Base-by-base conservation (phyloP, 2,797 vertebrate species). In the Premnoplex brunnescens region DNA sequence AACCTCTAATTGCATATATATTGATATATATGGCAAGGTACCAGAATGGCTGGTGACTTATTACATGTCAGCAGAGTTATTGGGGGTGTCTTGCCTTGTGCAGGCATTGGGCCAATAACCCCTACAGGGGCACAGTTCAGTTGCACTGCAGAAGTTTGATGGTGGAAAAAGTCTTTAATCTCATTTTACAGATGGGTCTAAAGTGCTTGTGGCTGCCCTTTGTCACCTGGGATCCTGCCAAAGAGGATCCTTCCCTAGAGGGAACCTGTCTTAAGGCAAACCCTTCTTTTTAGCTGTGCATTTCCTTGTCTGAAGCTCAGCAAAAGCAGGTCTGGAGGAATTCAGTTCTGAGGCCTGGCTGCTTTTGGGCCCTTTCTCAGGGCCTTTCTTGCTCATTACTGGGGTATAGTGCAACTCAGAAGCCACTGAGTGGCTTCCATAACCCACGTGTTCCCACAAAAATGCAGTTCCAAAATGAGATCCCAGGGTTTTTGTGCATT, bases 391-490 rank as follows among this genome's bases (percentile, higher is more conserved):
- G 48, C 72, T 58, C 52, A 1, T 81, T 9, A 22, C 46, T 73
- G 32, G 14, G 22, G 6, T 44, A 2, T 12, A 26, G 16, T 20
- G 21, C 56, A 37, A 0, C 56, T 56, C 34, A 1, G 37, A 62
- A 22, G 20, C 37, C 28, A 62, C 37, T 30, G 37, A 41, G 28
- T 60, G 37, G 19, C 55, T 81, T 8, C 43, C 2, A 0, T 20
- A 30, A 36, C 43, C 48, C 32, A 86, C 15, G 0, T 5, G 6
- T 27, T 75, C 54, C 39, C 46, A 34, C 21, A 52, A 41, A 84
- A 49, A 12, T 2, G 2, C 1, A 1, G 4, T 19, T 58, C 79
- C 20, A 37, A 44, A 21, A 5, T 13, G 28, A 13, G 12, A 12
- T 20, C 36, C 28, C 4, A 3, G 73, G 54, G 14, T 7, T 41